A percentile compares a stretch with the other conserved stretches of the same genome.
Evolutionary conservation across 2,888 invertebrate species (phyloP).

Genomic region (Meloe dianella): DNA sequence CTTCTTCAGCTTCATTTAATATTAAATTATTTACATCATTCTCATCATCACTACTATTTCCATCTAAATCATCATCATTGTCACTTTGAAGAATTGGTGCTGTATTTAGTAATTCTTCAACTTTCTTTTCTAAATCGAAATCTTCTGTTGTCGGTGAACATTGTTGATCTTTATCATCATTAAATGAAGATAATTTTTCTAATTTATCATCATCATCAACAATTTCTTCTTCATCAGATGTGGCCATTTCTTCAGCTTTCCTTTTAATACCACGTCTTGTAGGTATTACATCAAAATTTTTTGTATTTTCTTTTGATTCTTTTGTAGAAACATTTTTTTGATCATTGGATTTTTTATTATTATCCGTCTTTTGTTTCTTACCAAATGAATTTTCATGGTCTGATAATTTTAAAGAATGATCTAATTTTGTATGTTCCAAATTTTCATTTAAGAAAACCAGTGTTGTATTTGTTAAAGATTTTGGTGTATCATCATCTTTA

Average conservation of each 20-base stretch:
- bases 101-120: slow-evolving; percentile 1
- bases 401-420: not conserved
- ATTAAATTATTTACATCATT: not conserved
- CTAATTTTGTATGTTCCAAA: no score
- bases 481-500: not conserved
- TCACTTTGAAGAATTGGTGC: slow-evolving; percentile 1
- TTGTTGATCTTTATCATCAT: not conserved
- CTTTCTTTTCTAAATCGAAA: not conserved
- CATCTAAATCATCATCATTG: not conserved
- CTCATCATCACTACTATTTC: not conserved
- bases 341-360: not conserved
- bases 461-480: no score
- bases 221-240: not conserved
- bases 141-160: not conserved
- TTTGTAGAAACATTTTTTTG: no score
- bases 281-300: not conserved
- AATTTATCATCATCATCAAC: not conserved
- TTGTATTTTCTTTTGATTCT: not conserved
- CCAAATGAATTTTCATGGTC: not conserved
- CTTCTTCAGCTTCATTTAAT: slow-evolving; percentile 49
- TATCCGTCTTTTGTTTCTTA: not conserved
- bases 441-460: not conserved
- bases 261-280: not conserved
- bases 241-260: not conserved
- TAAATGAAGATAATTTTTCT: not conserved